phyloP scores from a whole-genome alignment of 2,113 vertebrate species.

The Corvus hawaiiensis region DNA sequence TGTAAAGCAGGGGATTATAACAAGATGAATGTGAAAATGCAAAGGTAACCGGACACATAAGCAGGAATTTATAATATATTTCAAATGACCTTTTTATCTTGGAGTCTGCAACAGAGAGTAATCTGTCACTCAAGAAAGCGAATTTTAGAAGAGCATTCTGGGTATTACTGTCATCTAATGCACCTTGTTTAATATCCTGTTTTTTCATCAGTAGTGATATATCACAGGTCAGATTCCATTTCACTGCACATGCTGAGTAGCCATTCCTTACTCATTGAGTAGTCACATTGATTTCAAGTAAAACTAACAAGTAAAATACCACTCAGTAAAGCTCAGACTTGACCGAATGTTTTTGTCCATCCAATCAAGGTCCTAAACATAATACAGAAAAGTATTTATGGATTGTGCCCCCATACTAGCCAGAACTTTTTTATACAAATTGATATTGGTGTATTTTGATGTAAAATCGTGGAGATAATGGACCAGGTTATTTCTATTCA shows the following conservation, averaged over 20 bases:
- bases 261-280: background rate
- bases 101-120: background rate
- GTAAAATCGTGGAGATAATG: background rate
- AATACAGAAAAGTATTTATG: background rate
- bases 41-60: background rate
- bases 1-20: background rate
- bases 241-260: background rate
- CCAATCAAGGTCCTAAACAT: background rate
- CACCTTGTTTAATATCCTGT: background rate
- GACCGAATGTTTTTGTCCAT: background rate
- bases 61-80: background rate
- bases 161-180: conserved; percentile 7
- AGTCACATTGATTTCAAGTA: background rate
- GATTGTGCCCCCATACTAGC: background rate
- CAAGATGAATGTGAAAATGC: background rate
- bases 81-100: conserved; percentile 11
- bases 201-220: background rate
- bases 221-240: background rate
- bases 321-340: background rate
- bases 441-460: background rate
- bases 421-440: background rate
- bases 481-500: background rate
- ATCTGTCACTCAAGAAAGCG: background rate
- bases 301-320: background rate
- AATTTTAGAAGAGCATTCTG: conserved; percentile 18